Percentiles rank a stretch among this genome's conserved stretches.
These are phyloP conservation scores for Icerya purchasi DNA, from an alignment of 2,888 invertebrate genomes.

Conservation along the genomic window DNA sequence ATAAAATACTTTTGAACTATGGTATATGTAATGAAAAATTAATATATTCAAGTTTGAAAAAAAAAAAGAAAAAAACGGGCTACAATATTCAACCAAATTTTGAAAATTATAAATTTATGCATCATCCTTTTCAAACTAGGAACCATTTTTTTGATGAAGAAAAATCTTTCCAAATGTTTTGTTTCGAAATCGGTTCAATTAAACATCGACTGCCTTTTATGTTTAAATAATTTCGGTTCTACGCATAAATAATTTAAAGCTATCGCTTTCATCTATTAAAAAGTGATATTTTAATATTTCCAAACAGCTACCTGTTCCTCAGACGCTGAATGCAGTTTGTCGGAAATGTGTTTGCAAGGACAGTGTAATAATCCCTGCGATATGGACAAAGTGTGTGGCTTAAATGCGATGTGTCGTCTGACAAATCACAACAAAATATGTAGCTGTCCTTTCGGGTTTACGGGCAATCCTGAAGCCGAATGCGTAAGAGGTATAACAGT, in stretches of 20 bases:
- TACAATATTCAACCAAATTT: too few species aligned
- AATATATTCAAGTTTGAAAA: too few species aligned
- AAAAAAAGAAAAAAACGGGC: too few species aligned
- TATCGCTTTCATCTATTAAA: constrained; percentile 6
- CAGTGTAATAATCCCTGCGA: constrained; percentile 65
- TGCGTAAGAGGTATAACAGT: constrained; percentile 61
- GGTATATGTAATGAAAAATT: too few species aligned
- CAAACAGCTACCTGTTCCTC: constrained; percentile 47
- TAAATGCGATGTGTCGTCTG: constrained; percentile 56
- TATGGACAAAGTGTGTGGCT: constrained; percentile 52
- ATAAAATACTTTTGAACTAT: too few species aligned
- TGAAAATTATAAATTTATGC: too few species aligned
- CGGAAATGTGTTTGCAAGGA: constrained; percentile 59
- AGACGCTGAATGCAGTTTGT: constrained; percentile 53
- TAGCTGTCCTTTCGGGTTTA: constrained; percentile 62
- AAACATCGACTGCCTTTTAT: too few species aligned
- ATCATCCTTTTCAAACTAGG: too few species aligned
- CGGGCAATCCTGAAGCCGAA: constrained; percentile 61
- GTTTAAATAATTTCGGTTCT: background rate
- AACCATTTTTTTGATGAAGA: too few species aligned
- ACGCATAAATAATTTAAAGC: too few species aligned
- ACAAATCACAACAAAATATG: constrained; percentile 54
- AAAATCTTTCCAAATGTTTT: too few species aligned
- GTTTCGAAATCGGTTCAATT: too few species aligned
- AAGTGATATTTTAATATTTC: constrained; percentile 10